A percentile compares a stretch with the other conserved stretches of the same genome.
These are phyloP conservation scores for Perizoma flavofasciatum DNA, from an alignment of 2,888 invertebrate species.

Conservation along the genomic window DNA sequence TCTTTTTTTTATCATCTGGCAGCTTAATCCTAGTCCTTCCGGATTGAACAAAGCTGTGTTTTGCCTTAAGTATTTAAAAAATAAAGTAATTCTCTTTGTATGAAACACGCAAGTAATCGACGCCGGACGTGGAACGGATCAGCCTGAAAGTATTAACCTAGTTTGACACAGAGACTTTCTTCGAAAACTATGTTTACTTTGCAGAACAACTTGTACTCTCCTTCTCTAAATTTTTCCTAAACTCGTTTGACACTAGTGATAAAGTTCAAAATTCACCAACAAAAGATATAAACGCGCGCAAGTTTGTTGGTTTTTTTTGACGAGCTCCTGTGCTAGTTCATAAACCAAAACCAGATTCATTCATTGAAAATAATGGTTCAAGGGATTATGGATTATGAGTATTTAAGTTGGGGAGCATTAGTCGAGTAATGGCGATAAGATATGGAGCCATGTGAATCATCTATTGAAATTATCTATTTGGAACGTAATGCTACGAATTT, in stretches of 20 bases:
- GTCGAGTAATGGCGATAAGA: conserved; percentile 68
- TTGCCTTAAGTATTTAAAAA: conserved; percentile 59
- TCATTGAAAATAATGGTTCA: conserved; percentile 58
- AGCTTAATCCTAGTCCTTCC: conserved; percentile 56
- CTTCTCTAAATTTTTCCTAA: not conserved
- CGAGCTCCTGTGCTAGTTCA: conserved; percentile 37
- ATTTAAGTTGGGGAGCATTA: conserved; percentile 66
- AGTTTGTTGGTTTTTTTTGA: conserved; percentile 4
- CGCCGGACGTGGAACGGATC: conserved; percentile 66
- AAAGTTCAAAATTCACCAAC: conserved; percentile 17
- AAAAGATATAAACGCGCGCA: conserved; percentile 22
- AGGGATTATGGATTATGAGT: conserved; percentile 55
- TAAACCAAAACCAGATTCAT: conserved; percentile 44
- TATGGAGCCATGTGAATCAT: conserved; percentile 49
- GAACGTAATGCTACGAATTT: conserved; percentile 37
- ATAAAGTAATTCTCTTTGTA: conserved; percentile 47
- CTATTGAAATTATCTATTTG: conserved; percentile 8
- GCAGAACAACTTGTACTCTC: conserved; percentile 7
- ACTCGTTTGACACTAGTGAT: not conserved
- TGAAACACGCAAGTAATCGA: conserved; percentile 66
- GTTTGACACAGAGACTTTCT: conserved; percentile 46
- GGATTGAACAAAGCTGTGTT: conserved; percentile 66
- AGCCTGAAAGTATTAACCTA: conserved; percentile 44
- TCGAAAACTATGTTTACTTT: conserved; percentile 40
- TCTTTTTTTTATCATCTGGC: too few species aligned